Base-by-base conservation (phyloP, 1,140 invertebrate genomes). In the Polypedilum vanderplanki region DNA sequence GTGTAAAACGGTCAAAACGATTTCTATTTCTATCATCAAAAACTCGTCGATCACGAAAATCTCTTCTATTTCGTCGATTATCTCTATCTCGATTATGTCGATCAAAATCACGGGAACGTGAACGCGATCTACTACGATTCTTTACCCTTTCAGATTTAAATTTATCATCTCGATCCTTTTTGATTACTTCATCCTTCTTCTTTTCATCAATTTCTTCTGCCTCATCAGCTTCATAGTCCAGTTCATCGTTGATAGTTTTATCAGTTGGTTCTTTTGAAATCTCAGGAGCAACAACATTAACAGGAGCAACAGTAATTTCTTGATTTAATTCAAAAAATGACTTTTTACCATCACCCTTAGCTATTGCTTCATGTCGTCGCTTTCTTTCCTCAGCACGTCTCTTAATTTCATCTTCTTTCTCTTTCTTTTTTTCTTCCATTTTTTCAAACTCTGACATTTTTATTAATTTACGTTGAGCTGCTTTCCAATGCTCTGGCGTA, bases 401-500 rank as follows among this genome's bases (percentile, higher is more conserved):
- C 75, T 86, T 86, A 1, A 86, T 81, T 78, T 89, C 88, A 75
- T 89, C 88, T 76, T 90, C 87, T 20, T 84, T 84, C 77, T 87
- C 82, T 76, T 87, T 84, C 57, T 85, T 85, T 78, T 88, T 86
- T 75, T 87, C 87, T 81, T 90, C 90, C 67, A 88, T 84, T 82
- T 88, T 87, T 85, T 94, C 90, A 79, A 91, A 89, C 80, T 95
- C 91, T 5, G 91, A 90, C 1, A 93, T 83, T 79, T 93, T 92
- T 41, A 95, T 91, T 65, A 92, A 91, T 76, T 92, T 86, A 41
- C 89, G 87, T 83, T 94, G 92, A 75, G 92, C 94, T 81, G 93
- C 90, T 65, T 90, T 88, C 94, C 94, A 96, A 83, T 96, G 94
- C 10, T 93, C 91, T 9, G 94, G 94, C 10, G 94, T 97, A 20